Conservation (phyloP, 2,113 vertebrate species). For the Chinchilla lanigera region DNA sequence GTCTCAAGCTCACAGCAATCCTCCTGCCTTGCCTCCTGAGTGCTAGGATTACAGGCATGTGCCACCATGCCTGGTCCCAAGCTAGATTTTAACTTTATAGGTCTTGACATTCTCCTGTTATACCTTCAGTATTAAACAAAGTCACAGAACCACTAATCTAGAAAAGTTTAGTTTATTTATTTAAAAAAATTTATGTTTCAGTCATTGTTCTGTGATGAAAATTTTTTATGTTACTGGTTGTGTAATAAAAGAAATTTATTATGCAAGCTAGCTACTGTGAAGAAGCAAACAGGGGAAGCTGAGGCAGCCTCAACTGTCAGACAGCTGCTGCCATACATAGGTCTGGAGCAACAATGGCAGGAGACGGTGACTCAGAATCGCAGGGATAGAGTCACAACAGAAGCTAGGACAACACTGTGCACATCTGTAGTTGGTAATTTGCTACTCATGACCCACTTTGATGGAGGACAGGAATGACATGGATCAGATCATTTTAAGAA, state of each 20-base stretch:
- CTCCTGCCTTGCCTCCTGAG: not conserved
- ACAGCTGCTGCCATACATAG: not conserved
- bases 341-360: not conserved
- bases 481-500: not conserved
- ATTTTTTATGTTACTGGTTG: not conserved
- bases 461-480: not conserved
- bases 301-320: not conserved
- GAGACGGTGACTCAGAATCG: not conserved
- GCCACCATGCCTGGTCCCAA: not conserved
- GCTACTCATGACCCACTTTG: not conserved
- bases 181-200: not conserved
- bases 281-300: not conserved
- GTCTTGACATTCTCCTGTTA: not conserved
- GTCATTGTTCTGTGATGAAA: not conserved
- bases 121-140: not conserved
- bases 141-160: not conserved
- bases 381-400: not conserved
- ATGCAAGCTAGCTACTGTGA: not conserved
- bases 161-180: not conserved
- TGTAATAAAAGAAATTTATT: not conserved
- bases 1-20: not conserved
- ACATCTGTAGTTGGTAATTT: conserved; percentile 12
- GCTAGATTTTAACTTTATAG: not conserved
- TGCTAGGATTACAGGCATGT: not conserved
- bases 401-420: not conserved